Evolutionary conservation across 2,888 invertebrate species (phyloP).

Genomic region (Pollenia amentaria): DNA sequence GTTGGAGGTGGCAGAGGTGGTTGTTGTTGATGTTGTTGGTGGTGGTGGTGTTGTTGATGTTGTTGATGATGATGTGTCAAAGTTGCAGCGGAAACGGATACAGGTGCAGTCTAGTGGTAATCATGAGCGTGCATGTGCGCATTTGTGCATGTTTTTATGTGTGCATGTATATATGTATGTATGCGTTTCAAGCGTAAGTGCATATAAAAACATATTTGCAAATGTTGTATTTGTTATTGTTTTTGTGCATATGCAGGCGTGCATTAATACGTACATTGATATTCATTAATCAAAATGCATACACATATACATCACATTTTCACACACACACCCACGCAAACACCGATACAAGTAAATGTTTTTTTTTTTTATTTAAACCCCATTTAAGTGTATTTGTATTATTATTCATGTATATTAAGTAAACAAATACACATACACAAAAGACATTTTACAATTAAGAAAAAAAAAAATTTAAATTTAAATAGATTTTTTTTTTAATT

Average conservation of each 20-base stretch:
- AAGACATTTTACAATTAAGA: not conserved
- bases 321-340: conserved; percentile 12
- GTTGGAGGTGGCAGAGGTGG: conserved; percentile 78
- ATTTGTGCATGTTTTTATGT: conserved; percentile 48
- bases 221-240: conserved; percentile 13
- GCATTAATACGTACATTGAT: conserved; percentile 58
- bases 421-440: conserved; percentile 67
- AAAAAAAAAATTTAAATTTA: conserved; percentile 10
- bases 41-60: conserved; percentile 79
- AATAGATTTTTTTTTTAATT: conserved; percentile 37
- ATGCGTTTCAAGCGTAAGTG: conserved; percentile 13
- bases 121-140: conserved; percentile 59
- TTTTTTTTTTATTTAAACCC: conserved; percentile 23
- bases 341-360: conserved; percentile 30
- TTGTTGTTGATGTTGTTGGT: conserved; percentile 85
- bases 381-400: conserved; percentile 29
- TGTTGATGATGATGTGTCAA: conserved; percentile 84
- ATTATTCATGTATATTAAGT: conserved; percentile 67
- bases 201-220: conserved; percentile 18
- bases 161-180: conserved; percentile 26
- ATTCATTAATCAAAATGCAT: conserved; percentile 31
- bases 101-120: conserved; percentile 81
- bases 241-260: conserved; percentile 55
- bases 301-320: conserved; percentile 33
- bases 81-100: conserved; percentile 82